These are phyloP conservation scores for Scaptomyza montana DNA, from an alignment of 1,140 invertebrate genomes.

Conservation along the genomic window DNA sequence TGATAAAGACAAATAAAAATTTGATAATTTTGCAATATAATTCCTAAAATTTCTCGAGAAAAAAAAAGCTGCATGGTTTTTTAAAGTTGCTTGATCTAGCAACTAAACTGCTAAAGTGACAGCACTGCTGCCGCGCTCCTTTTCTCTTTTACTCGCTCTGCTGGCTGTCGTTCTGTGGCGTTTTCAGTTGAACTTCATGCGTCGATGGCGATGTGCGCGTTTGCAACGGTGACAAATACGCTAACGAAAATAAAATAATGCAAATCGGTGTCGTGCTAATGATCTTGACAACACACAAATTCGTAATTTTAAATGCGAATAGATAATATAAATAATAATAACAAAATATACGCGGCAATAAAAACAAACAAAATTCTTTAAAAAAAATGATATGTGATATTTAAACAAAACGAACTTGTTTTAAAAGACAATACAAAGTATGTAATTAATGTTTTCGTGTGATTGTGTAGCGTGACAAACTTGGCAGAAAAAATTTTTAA, in stretches of 20 bases:
- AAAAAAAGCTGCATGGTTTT: too few relatives aligned
- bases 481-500: neutral
- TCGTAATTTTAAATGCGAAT: slow-evolving; percentile 13
- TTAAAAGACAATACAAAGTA: slow-evolving; percentile 8
- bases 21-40: too few relatives aligned
- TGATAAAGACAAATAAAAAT: too few relatives aligned
- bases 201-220: slow-evolving; percentile 49
- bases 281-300: slow-evolving; percentile 36
- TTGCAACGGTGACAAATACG: slow-evolving; percentile 34
- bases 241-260: neutral
- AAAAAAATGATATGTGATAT: neutral
- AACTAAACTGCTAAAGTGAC: too few relatives aligned
- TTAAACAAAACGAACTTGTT: slow-evolving; percentile 9
- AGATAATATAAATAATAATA: neutral
- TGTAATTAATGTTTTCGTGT: neutral
- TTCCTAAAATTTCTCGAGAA: too few relatives aligned
- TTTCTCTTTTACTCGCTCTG: slow-evolving; percentile 13
- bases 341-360: neutral
- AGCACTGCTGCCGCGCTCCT: slow-evolving; percentile 7
- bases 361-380: neutral
- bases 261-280: slow-evolving; percentile 30
- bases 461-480: slow-evolving; percentile 20
- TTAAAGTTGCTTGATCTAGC: too few relatives aligned
- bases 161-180: slow-evolving; percentile 23
- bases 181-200: slow-evolving; percentile 56